These are phyloP conservation scores for Silurus glanis DNA, from an alignment of 2,113 vertebrate species.

Conservation along the genomic window DNA sequence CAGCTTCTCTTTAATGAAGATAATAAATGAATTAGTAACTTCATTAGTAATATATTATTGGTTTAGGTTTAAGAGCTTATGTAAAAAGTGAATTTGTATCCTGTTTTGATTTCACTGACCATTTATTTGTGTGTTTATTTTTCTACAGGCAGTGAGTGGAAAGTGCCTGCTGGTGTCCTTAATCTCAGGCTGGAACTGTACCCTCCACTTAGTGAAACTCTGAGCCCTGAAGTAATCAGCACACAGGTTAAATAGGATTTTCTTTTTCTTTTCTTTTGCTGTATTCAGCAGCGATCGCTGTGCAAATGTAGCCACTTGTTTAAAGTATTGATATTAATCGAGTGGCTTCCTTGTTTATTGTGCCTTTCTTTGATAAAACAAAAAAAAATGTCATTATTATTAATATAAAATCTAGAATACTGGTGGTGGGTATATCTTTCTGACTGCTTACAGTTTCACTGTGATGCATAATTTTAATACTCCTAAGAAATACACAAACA, in stretches of 20 bases:
- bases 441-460: background rate
- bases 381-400: background rate
- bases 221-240: slow-evolving; percentile 83
- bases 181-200: slow-evolving; percentile 90
- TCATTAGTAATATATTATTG: background rate
- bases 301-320: background rate
- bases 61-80: background rate
- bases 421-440: background rate
- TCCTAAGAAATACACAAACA: background rate
- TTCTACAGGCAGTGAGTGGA: slow-evolving; percentile 86
- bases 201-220: slow-evolving; percentile 79
- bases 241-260: slow-evolving; percentile 80
- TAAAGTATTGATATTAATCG: background rate
- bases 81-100: background rate
- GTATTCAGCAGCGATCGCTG: background rate
- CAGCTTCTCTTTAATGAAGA: background rate
- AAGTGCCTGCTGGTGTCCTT: slow-evolving; percentile 90
- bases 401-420: background rate
- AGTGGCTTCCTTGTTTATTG: background rate
- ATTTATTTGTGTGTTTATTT: background rate
- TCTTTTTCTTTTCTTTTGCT: background rate
- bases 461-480: background rate
- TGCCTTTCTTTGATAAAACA: background rate
- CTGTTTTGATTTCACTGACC: background rate
- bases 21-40: background rate